Conservation (phyloP, 2,888 invertebrate genomes). For the Tiliacea aurago region DNA sequence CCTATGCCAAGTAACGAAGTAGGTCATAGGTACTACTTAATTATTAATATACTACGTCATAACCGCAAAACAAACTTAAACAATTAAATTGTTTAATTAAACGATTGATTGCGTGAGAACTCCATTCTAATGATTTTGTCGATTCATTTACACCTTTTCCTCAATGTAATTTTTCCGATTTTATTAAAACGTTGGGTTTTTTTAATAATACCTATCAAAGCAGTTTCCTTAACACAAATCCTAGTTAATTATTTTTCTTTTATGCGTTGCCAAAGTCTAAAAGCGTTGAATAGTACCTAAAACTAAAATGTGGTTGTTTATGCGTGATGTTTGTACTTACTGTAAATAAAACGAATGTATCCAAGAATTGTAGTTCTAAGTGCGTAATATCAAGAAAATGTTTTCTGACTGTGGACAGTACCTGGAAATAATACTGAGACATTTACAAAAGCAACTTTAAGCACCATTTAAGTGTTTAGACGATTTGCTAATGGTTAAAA, state of each 20-base stretch:
- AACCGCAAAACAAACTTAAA: too few species aligned
- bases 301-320: slow-evolving; percentile 70
- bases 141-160: not conserved
- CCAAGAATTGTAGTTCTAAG: slow-evolving; percentile 13
- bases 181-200: not conserved
- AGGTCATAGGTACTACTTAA: not conserved
- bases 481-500: slow-evolving; percentile 46
- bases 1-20: not conserved
- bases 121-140: not conserved
- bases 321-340: slow-evolving; percentile 46
- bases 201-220: not conserved
- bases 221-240: not conserved
- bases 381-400: slow-evolving; percentile 17
- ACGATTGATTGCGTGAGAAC: not conserved
- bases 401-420: slow-evolving; percentile 43
- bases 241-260: too few species aligned
- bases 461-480: slow-evolving; percentile 30
- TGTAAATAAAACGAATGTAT: slow-evolving; percentile 26
- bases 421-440: slow-evolving; percentile 31
- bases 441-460: slow-evolving; percentile 46
- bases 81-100: not conserved
- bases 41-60: not conserved
- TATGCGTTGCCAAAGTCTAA: not conserved
- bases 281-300: slow-evolving; percentile 50
- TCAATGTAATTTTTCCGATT: not conserved